Evolutionary conservation across 2,113 vertebrate genomes (phyloP).

Genomic region (Nansenia antarctica): DNA sequence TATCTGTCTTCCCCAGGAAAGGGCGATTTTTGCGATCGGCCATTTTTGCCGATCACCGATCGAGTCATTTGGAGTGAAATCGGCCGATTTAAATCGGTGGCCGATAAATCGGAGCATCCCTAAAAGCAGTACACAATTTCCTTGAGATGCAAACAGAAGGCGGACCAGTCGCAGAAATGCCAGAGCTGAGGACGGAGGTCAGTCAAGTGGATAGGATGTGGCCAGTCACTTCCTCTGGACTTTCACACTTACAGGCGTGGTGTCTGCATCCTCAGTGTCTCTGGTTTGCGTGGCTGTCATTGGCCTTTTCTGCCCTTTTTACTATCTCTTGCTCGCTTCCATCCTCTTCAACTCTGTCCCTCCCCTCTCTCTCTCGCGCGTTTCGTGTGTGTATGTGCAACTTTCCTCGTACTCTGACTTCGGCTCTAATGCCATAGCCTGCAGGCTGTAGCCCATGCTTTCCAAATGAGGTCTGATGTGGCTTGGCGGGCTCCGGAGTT

Average conservation of each 20-base stretch:
- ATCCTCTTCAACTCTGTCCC: conserved; percentile 8
- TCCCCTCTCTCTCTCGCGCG: background rate
- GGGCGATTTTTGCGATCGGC: too few species aligned
- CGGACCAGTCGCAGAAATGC: background rate
- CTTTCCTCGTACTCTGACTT: conserved; percentile 12
- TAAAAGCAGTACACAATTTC: background rate
- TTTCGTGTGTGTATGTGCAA: background rate
- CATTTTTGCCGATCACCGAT: too few species aligned
- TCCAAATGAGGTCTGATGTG: conserved; percentile 42
- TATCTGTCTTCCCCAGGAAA: too few species aligned
- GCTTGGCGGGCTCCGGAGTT: conserved; percentile 39
- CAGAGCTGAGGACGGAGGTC: background rate
- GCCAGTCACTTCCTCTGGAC: background rate
- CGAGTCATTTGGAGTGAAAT: too few species aligned
- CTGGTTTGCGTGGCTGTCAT: too few species aligned
- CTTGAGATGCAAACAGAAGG: background rate
- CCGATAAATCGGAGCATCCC: too few species aligned
- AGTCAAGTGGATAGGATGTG: background rate
- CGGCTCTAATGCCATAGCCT: conserved; percentile 26
- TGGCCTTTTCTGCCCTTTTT: too few species aligned
- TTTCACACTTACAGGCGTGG: background rate
- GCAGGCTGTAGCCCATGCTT: conserved; percentile 16
- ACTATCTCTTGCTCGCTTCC: conserved; percentile 3
- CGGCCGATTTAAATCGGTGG: too few species aligned
- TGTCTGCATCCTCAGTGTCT: background rate